Conservation (phyloP, 2,113 vertebrate genomes). For the Scartelaos histophorus region DNA sequence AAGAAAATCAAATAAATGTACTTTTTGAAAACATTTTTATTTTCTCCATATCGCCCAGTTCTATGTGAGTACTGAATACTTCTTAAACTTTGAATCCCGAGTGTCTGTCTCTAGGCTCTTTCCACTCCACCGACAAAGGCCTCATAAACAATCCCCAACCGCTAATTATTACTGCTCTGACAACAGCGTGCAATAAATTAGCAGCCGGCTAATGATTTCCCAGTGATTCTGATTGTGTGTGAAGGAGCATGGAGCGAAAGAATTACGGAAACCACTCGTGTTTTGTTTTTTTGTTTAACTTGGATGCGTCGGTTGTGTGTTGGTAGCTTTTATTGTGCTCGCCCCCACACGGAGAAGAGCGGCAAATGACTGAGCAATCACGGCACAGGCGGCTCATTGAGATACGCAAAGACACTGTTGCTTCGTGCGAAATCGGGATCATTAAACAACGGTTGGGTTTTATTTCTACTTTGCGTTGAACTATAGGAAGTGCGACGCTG, state of each 20-base stretch:
- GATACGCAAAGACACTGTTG: constrained; percentile 8
- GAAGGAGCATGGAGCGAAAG: constrained; percentile 1
- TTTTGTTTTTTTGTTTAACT: constrained; percentile 19
- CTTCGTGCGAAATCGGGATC: constrained; percentile 20
- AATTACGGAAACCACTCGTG: constrained; percentile 10
- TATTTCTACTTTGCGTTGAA: constrained; percentile 2
- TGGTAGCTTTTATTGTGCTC: constrained; percentile 25
- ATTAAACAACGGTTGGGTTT: constrained; percentile 24
- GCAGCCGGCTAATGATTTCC: constrained; percentile 57
- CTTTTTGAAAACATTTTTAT: too few species aligned
- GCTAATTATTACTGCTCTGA: constrained; percentile 61
- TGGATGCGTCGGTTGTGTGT: constrained; percentile 12
- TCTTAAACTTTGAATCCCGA: constrained; percentile 10
- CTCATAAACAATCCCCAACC: constrained; percentile 59
- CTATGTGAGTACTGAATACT: neutral
- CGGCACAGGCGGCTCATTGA: neutral
- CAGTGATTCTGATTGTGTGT: constrained; percentile 37
- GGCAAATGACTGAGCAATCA: constrained; percentile 6
- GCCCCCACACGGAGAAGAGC: constrained; percentile 7
- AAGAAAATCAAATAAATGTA: too few species aligned
- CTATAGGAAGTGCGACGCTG: too few species aligned
- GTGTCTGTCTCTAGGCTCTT: constrained; percentile 20
- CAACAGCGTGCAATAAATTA: constrained; percentile 55
- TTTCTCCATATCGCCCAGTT: too few species aligned
- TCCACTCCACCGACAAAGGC: constrained; percentile 38